phyloP scores from a whole-genome alignment of 2,113 vertebrate genomes.

The Alligator mississippiensis region DNA sequence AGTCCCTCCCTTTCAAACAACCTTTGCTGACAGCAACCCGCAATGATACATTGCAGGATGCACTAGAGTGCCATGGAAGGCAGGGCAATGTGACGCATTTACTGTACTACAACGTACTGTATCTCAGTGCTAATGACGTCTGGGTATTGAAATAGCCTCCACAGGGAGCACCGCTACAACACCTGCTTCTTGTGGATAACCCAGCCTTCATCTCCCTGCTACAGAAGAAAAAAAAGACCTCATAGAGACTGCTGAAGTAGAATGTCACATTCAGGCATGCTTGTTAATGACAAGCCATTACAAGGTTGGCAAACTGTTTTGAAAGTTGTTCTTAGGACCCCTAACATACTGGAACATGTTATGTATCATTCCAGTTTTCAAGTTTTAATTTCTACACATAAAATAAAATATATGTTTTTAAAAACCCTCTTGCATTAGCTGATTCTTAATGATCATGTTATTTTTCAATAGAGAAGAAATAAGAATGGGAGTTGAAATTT shows the following conservation, averaged over 20 bases:
- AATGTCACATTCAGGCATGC: conserved; percentile 51
- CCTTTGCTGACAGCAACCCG: conserved; percentile 70
- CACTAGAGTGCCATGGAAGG: conserved; percentile 49
- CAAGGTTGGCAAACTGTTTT: conserved; percentile 47
- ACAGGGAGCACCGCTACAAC: conserved; percentile 64
- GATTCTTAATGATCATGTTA: conserved; percentile 1
- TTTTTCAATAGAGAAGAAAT: conserved; percentile 14
- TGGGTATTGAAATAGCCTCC: conserved; percentile 73
- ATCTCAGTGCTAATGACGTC: conserved; percentile 72
- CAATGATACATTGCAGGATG: conserved; percentile 70
- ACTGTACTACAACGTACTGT: conserved; percentile 68
- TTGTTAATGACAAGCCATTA: conserved; percentile 59
- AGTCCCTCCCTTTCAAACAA: conserved; percentile 73
- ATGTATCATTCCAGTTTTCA: conserved; percentile 34
- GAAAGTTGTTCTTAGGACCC: conserved; percentile 7
- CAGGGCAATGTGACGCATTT: conserved; percentile 62
- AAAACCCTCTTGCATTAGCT: conserved; percentile 20
- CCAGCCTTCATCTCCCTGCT: conserved; percentile 30
- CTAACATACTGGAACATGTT: background rate
- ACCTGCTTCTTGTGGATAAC: conserved; percentile 70
- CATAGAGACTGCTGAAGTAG: conserved; percentile 20
- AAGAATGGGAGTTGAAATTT: background rate
- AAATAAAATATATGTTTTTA: conserved; percentile 32
- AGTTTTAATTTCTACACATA: background rate
- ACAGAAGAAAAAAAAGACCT: conserved; percentile 20